Conservation (phyloP, 1,140 invertebrate genomes). For the Bombus waltoni region DNA sequence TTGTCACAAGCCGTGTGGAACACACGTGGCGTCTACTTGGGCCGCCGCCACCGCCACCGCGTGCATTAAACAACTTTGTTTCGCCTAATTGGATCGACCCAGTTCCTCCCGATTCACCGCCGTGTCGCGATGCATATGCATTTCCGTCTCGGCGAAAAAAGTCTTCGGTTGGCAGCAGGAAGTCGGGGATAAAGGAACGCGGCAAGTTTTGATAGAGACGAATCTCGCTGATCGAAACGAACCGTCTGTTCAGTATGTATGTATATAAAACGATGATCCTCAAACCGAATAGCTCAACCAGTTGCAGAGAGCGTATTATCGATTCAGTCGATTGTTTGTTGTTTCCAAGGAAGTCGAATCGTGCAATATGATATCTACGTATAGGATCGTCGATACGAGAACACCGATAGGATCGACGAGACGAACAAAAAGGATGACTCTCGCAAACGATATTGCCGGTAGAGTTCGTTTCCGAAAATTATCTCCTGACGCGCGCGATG, state of each 20-base stretch:
- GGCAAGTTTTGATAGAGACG: neutral
- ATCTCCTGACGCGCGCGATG: slow-evolving; percentile 29
- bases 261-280: neutral
- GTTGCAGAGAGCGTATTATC: neutral
- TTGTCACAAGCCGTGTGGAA: slow-evolving; percentile 13
- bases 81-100: slow-evolving; percentile 67
- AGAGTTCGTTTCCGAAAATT: slow-evolving; percentile 35
- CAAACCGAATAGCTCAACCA: no score
- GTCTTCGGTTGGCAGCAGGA: neutral
- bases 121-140: slow-evolving; percentile 55
- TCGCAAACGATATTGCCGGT: neutral
- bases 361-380: neutral
- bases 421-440: slow-evolving; percentile 4
- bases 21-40: slow-evolving; percentile 40
- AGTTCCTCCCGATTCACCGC: slow-evolving; percentile 51
- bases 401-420: neutral
- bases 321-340: neutral
- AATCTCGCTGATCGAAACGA: neutral
- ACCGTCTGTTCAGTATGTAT: no score
- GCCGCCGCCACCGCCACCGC: neutral
- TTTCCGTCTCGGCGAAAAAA: neutral
- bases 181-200: neutral
- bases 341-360: neutral
- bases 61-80: slow-evolving; percentile 66
- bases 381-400: neutral